Conservation (phyloP, 2,797 vertebrate species). For the Acanthurus tractus region DNA sequence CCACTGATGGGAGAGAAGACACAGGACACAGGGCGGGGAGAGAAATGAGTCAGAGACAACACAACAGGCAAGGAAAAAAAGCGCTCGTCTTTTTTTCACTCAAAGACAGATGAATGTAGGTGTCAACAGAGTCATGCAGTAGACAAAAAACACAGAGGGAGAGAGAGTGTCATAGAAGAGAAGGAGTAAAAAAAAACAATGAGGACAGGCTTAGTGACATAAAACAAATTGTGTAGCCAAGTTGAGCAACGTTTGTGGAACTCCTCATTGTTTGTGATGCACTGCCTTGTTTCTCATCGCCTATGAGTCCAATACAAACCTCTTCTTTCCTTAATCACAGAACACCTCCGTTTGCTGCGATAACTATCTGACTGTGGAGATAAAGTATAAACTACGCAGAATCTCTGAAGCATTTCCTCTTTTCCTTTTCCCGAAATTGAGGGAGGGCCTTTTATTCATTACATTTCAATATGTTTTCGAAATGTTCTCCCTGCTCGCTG, state of each 20-base stretch:
- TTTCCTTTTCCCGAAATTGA: conserved; percentile 34
- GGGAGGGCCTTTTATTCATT: conserved; percentile 72
- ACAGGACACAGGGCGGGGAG: conserved; percentile 79
- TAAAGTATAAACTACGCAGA: conserved; percentile 38
- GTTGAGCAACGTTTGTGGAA: conserved; percentile 45
- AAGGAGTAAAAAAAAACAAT: conserved; percentile 28
- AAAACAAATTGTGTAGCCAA: conserved; percentile 45
- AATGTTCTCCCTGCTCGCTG: conserved; percentile 71
- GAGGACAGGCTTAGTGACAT: conserved; percentile 47
- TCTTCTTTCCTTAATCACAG: conserved; percentile 36
- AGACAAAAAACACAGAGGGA: conserved; percentile 36
- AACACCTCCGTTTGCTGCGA: conserved; percentile 36
- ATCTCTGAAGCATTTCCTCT: conserved; percentile 45
- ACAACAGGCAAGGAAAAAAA: conserved; percentile 88
- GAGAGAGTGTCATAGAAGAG: conserved; percentile 39
- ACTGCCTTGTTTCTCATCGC: conserved; percentile 79
- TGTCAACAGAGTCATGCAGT: conserved; percentile 78
- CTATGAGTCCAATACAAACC: conserved; percentile 45
- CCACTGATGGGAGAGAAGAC: conserved; percentile 91
- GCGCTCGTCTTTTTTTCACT: conserved; percentile 83
- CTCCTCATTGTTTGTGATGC: conserved; percentile 64
- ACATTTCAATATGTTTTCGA: conserved; percentile 81
- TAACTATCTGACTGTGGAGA: conserved; percentile 46
- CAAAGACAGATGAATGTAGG: conserved; percentile 81
- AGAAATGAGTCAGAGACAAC: conserved; percentile 86